These are phyloP conservation scores for Myxocyprinus asiaticus DNA, from an alignment of 2,113 vertebrate species.

Conservation along the genomic window DNA sequence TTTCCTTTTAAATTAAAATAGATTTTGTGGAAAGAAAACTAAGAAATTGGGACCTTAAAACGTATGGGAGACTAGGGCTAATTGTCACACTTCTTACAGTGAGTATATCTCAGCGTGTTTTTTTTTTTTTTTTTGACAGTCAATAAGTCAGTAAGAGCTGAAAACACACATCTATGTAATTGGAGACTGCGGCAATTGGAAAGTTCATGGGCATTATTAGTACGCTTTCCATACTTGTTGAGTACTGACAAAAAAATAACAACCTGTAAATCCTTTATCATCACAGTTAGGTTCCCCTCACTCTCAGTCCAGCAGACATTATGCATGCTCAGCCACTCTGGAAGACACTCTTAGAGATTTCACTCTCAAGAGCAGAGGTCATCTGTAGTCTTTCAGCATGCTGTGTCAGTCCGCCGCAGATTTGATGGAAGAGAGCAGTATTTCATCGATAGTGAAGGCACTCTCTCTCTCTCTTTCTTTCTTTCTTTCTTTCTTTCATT, in stretches of 20 bases:
- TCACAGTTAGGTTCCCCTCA: neutral
- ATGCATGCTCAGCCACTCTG: conserved; percentile 27
- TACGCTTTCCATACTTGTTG: neutral
- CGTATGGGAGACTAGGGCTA: too few species aligned
- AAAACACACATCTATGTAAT: too few species aligned
- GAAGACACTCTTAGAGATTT: neutral
- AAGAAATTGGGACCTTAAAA: too few species aligned
- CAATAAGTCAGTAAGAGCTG: too few species aligned
- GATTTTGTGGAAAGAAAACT: too few species aligned
- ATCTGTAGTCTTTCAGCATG: conserved; percentile 36
- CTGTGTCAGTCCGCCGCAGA: conserved; percentile 8
- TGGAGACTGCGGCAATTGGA: too few species aligned
- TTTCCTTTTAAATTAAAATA: too few species aligned
- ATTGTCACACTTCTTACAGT: too few species aligned
- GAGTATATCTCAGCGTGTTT: too few species aligned
- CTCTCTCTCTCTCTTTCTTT: neutral
- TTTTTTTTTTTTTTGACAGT: too few species aligned
- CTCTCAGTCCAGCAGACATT: neutral
- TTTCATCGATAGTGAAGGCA: conserved; percentile 32
- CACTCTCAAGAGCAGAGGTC: conserved; percentile 4
- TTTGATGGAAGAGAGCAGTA: conserved; percentile 33
- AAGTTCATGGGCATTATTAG: too few species aligned
- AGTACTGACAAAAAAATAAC: too few species aligned
- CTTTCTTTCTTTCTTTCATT: conserved; percentile 16
- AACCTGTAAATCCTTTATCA: neutral